A percentile compares a stretch with the other conserved stretches of the same genome.
Conservation (phyloP, 2,888 invertebrate genomes). For the Sphinx pinastri region DNA sequence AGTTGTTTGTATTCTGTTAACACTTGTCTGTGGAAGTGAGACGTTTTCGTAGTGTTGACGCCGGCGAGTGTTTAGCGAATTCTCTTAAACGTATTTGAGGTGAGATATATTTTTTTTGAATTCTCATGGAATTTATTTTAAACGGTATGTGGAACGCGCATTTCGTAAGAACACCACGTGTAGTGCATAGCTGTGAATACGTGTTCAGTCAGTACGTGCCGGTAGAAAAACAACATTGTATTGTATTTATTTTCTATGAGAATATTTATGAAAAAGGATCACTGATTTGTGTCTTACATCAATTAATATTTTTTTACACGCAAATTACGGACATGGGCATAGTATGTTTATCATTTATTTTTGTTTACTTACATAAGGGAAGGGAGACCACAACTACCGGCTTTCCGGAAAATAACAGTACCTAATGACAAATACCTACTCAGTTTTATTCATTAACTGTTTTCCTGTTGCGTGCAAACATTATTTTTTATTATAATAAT, state of each 20-base stretch:
- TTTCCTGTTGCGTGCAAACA: neutral
- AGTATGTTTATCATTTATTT: neutral
- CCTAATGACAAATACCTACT: too few species aligned
- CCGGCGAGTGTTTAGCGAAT: constrained; percentile 58
- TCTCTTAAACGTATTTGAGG: constrained; percentile 68
- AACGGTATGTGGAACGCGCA: constrained; percentile 42
- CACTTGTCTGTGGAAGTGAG: constrained; percentile 67
- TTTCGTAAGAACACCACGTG: constrained; percentile 38
- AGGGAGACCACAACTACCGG: neutral
- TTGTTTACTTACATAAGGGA: neutral
- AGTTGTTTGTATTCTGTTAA: constrained; percentile 53
- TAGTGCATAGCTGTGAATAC: constrained; percentile 37
- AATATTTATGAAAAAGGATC: too few species aligned
- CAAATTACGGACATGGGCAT: neutral
- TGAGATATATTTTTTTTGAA: constrained; percentile 51
- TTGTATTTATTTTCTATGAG: too few species aligned
- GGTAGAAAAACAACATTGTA: neutral
- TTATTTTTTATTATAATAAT: too few species aligned
- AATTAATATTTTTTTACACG: neutral
- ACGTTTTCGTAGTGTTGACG: constrained; percentile 57
- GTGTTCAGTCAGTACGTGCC: constrained; percentile 35
- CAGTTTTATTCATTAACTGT: neutral
- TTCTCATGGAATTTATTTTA: constrained; percentile 50
- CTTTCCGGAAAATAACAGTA: neutral
- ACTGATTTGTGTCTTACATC: too few species aligned